Percentiles rank a stretch among this genome's conserved stretches.
Evolutionary conservation across 2,888 invertebrate genomes (phyloP).

Genomic region (Agapostemon virescens): DNA sequence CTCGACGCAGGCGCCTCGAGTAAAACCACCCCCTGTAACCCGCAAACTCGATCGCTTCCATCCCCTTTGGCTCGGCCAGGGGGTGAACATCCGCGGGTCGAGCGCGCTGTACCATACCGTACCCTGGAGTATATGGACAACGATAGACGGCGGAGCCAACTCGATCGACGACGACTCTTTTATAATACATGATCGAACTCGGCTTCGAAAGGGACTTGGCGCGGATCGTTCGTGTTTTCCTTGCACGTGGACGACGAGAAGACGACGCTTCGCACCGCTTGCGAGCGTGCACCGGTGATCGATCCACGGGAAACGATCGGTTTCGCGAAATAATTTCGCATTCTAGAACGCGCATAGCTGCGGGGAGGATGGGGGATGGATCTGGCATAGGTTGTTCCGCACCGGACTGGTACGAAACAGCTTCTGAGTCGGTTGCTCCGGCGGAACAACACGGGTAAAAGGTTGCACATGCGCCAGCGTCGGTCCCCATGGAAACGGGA

Average conservation of each 20-base stretch:
- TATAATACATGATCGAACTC: background rate
- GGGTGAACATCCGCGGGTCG: conserved; percentile 63
- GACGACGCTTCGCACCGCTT: no score
- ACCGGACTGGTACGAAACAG: conserved; percentile 47
- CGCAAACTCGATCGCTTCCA: conserved; percentile 46
- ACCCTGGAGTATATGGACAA: conserved; percentile 36
- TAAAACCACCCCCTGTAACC: conserved; percentile 60
- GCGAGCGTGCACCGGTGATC: background rate
- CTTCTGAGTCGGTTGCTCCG: conserved; percentile 44
- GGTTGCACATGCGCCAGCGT: conserved; percentile 63
- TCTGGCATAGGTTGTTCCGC: conserved; percentile 36
- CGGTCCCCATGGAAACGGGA: conserved; percentile 73
- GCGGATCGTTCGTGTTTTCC: background rate
- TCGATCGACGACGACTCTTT: background rate
- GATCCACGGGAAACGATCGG: background rate
- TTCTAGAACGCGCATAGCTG: no score
- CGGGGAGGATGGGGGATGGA: background rate
- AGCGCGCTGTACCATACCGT: conserved; percentile 32
- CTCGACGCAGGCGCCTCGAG: conserved; percentile 78
- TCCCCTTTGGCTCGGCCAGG: conserved; percentile 46
- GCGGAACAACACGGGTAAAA: conserved; percentile 21
- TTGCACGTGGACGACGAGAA: background rate
- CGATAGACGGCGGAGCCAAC: conserved; percentile 33
- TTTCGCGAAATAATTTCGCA: background rate
- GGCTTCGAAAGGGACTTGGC: background rate